A percentile compares a stretch with the other conserved stretches of the same genome.
These are phyloP conservation scores for Coreoperca whiteheadi DNA, from an alignment of 2,113 vertebrate species.

Conservation along the genomic window DNA sequence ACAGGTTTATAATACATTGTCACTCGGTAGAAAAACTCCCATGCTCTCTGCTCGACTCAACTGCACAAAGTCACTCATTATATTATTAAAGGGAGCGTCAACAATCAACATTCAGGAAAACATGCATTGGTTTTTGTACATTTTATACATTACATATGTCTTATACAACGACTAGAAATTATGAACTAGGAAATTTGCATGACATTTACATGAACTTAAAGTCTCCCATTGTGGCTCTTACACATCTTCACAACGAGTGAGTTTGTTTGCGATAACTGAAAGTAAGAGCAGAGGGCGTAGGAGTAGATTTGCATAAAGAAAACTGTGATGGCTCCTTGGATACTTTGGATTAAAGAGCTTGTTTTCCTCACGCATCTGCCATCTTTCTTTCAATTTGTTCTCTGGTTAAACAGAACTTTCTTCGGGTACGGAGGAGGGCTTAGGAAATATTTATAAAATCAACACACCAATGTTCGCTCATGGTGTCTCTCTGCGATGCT, in stretches of 20 bases:
- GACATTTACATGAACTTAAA: too few relatives aligned
- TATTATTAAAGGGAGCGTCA: too few relatives aligned
- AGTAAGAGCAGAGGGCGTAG: neutral
- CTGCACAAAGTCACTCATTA: too few relatives aligned
- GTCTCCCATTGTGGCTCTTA: too few relatives aligned
- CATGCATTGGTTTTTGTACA: too few relatives aligned
- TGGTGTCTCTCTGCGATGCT: slow-evolving; percentile 35
- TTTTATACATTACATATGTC: too few relatives aligned
- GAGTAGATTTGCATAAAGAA: slow-evolving; percentile 36
- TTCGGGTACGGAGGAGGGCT: neutral
- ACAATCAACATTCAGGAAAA: too few relatives aligned
- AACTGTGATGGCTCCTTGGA: neutral
- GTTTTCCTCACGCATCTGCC: slow-evolving; percentile 6
- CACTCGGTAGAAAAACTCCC: too few relatives aligned
- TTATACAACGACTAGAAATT: too few relatives aligned
- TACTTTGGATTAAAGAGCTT: slow-evolving; percentile 5
- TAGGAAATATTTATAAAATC: slow-evolving; percentile 73
- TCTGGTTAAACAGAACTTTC: slow-evolving; percentile 7
- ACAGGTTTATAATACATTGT: too few relatives aligned
- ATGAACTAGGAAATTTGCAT: too few relatives aligned
- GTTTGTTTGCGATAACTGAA: slow-evolving; percentile 23
- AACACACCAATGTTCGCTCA: slow-evolving; percentile 38
- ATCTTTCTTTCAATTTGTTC: slow-evolving; percentile 15
- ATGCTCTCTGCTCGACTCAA: too few relatives aligned
- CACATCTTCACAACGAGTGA: neutral